Evolutionary conservation across 1,140 invertebrate genomes (phyloP), one percentile per base, ranked within the genome.

Genomic region (Listronotus bonariensis): DNA sequence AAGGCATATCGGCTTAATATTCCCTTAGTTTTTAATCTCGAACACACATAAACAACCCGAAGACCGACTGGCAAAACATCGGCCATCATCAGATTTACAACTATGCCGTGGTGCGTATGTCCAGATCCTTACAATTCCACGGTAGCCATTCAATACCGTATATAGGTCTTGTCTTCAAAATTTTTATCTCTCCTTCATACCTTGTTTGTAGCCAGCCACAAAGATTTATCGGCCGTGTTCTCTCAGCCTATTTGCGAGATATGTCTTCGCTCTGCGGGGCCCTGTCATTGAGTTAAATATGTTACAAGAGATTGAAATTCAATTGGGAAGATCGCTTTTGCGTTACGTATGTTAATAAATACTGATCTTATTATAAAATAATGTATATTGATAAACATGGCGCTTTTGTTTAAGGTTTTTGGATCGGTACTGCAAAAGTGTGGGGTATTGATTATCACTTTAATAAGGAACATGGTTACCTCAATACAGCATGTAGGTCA

Each of bases 111-210:
- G 38, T 20, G 10, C 40, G 58, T 61, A 61, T 20, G n/a, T 31
- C 53, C 38, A 15, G 59, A 63, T 68, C 68, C 69, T 72, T 72
- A 72, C 70, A 68, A 72, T 68, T 67, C 65, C 59, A 54, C 65
- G 55, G 63, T 72, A 70, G 68, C 69, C 71, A 72, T 69, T 72
- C 72, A 73, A 73, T 75, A 68, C 74, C 74, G 67, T 76, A 76
- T 76, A 76, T 72, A 72, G 72, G 67, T 59, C 66, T 72, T 73
- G 68, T 73, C 70, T 73, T 74, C 70, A 72, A 74, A 76, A 74
- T 72, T 76, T 76, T 76, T 76, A 74, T 74, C 73, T 72, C 69
- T 73, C 71, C 68, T 68, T 70, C 73, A 70, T 69, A 69, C 74
- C 74, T 72, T 76, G 73, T 74, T 74, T 74, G 74, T 74, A 74